Conservation (phyloP, 2,888 invertebrate genomes). For the Drosophila multiciliata region DNA sequence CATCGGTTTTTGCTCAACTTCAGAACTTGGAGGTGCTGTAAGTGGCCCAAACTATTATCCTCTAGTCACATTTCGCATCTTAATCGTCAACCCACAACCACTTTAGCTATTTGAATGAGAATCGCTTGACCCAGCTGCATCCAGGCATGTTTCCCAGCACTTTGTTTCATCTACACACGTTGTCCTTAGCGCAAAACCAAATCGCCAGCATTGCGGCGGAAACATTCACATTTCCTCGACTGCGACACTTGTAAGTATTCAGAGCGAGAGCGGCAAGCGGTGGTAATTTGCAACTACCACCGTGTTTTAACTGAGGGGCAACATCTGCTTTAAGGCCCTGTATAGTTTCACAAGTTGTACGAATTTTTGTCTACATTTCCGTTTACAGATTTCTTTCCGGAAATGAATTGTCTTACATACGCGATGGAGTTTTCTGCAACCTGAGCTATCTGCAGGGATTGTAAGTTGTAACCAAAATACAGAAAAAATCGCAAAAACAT, state of each 20-base stretch:
- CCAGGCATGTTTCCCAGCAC: constrained; percentile 82
- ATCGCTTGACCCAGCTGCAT: constrained; percentile 82
- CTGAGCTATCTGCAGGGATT: constrained; percentile 84
- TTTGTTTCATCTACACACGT: constrained; percentile 82
- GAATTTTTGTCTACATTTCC: constrained; percentile 17
- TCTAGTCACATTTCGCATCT: not conserved
- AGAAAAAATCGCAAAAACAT: not conserved
- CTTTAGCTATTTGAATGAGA: constrained; percentile 84
- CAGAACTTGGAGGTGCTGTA: constrained; percentile 85
- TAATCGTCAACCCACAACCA: not conserved
- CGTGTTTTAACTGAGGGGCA: not conserved
- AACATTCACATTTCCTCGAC: constrained; percentile 82
- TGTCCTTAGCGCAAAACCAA: constrained; percentile 86
- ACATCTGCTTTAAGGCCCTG: not conserved
- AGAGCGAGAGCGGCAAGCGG: not conserved
- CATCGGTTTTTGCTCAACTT: constrained; percentile 83
- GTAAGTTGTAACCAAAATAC: constrained; percentile 69
- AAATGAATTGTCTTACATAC: constrained; percentile 85
- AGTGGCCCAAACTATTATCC: constrained; percentile 43
- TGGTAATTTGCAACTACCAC: not conserved
- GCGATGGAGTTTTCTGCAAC: constrained; percentile 85
- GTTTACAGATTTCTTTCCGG: constrained; percentile 86
- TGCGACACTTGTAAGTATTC: constrained; percentile 85
- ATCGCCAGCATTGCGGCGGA: constrained; percentile 78
- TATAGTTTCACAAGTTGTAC: constrained; percentile 13